phyloP scores from a whole-genome alignment of 2,888 invertebrate genomes.

The Nemapogon koenigi region DNA sequence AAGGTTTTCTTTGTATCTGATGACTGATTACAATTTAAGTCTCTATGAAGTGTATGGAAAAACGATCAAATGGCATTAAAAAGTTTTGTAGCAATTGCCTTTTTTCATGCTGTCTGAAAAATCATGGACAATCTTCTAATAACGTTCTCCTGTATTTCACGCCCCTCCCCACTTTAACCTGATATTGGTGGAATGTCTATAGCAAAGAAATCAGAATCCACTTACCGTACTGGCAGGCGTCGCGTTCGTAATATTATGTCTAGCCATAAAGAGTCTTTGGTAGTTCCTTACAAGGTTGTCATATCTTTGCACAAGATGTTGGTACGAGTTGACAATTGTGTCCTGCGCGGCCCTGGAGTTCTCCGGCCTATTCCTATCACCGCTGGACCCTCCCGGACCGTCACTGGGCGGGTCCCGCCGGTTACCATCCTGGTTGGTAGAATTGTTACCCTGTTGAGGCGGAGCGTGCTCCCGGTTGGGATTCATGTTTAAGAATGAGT shows the following conservation, averaged over 20 bases:
- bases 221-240: conserved; percentile 47
- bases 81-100: too few relatives aligned
- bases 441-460: conserved; percentile 24
- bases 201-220: not conserved
- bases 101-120: too few relatives aligned
- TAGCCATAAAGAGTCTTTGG: conserved; percentile 54
- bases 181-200: not conserved
- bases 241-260: conserved; percentile 43
- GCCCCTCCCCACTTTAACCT: not conserved
- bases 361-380: not conserved
- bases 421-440: conserved; percentile 26
- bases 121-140: too few relatives aligned
- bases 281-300: conserved; percentile 58
- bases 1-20: too few relatives aligned
- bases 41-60: too few relatives aligned
- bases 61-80: too few relatives aligned
- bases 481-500: conserved; percentile 11
- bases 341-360: conserved; percentile 32
- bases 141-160: too few relatives aligned
- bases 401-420: conserved; percentile 32
- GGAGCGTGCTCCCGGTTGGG: conserved; percentile 11
- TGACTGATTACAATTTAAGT: too few relatives aligned
- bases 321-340: conserved; percentile 54
- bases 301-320: conserved; percentile 55
- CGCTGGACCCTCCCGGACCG: conserved; percentile 23